Evolutionary conservation across 2,113 vertebrate species (phyloP).

Genomic region (Ivindomyrus marchei): DNA sequence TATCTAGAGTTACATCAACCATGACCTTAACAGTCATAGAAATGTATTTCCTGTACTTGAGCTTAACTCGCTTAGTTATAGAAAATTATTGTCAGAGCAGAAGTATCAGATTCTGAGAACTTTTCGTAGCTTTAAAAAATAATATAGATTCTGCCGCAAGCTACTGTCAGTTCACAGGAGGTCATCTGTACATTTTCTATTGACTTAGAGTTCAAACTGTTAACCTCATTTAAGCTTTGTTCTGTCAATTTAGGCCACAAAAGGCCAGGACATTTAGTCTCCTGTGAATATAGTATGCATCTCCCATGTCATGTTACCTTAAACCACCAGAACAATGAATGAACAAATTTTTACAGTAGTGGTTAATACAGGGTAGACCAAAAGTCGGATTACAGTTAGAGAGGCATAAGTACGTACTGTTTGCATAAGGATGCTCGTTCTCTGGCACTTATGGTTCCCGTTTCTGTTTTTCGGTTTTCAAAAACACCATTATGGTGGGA

Average conservation of each 20-base stretch:
- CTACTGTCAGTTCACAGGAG: slow-evolving; percentile 1
- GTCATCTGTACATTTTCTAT: not conserved
- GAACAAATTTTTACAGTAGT: not conserved
- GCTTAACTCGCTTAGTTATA: not conserved
- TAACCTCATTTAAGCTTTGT: not conserved
- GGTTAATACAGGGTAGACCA: not conserved
- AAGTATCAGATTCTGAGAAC: not conserved
- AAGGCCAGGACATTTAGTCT: not conserved
- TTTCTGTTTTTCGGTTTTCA: not conserved
- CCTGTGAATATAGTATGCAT: not conserved
- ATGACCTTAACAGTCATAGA: not conserved
- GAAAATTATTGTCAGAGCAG: not conserved
- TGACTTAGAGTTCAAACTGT: not conserved
- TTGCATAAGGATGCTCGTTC: not conserved
- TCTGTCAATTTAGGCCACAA: not conserved
- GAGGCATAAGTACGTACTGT: not conserved
- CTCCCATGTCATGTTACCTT: not conserved
- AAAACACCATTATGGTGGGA: not conserved
- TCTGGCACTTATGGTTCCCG: not conserved
- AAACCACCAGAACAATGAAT: not conserved
- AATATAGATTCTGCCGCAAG: slow-evolving; percentile 11
- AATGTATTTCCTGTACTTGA: not conserved
- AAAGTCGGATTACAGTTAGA: not conserved
- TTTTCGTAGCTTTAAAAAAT: slow-evolving; percentile 3
- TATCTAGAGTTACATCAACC: not conserved